These are phyloP conservation scores for Cuniculus paca DNA, from an alignment of 2,797 vertebrate species.

Conservation along the genomic window DNA sequence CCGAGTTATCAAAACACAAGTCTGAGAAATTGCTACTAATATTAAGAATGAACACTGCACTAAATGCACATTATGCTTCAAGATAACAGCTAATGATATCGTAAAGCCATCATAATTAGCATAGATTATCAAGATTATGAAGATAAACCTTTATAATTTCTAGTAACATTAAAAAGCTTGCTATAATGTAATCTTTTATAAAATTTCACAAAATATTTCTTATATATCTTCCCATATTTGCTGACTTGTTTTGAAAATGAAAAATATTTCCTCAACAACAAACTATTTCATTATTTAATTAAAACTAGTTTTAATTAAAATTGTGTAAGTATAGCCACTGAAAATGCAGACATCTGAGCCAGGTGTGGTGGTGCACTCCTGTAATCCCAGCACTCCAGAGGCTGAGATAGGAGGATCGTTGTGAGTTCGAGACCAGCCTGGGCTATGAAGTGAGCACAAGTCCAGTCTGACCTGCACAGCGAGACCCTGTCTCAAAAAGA, in stretches of 20 bases:
- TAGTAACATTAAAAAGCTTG: background rate
- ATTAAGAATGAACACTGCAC: background rate
- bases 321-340: background rate
- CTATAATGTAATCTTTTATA: background rate
- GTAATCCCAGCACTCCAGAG: too few relatives aligned
- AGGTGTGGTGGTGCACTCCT: too few relatives aligned
- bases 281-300: background rate
- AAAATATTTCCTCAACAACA: background rate
- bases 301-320: conserved; percentile 19
- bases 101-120: background rate
- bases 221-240: background rate
- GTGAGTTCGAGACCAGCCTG: too few relatives aligned
- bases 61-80: background rate
- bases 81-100: background rate
- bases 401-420: too few relatives aligned
- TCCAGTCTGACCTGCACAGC: too few relatives aligned
- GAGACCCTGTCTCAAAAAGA: too few relatives aligned
- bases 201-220: conserved; percentile 30
- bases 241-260: conserved; percentile 19
- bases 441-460: too few relatives aligned
- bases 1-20: background rate
- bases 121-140: background rate
- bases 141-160: background rate
- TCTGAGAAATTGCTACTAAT: background rate
- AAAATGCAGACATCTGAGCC: background rate